Conservation (phyloP, 2,797 vertebrate species). For the Trematomus bernacchii region DNA sequence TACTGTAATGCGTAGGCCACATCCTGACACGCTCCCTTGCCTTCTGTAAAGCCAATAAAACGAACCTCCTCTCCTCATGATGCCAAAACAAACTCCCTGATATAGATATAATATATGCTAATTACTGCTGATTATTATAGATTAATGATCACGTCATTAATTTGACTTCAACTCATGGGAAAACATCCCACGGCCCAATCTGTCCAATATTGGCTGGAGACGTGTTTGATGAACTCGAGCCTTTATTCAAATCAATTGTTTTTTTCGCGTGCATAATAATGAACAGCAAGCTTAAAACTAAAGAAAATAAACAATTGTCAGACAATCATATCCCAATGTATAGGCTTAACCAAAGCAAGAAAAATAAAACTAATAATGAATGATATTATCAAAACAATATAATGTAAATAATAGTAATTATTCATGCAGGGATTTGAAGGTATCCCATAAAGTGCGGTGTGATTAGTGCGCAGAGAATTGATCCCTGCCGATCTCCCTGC, state of each 20-base stretch:
- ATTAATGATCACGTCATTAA: conserved; percentile 63
- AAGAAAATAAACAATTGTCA: conserved; percentile 14
- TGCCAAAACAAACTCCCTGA: conserved; percentile 52
- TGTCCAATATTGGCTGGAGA: conserved; percentile 38
- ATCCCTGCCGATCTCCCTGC: conserved; percentile 57
- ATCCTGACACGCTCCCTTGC: conserved; percentile 13
- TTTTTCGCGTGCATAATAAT: conserved; percentile 25
- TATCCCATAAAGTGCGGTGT: conserved; percentile 7
- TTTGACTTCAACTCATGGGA: conserved; percentile 38
- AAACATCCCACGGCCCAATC: conserved; percentile 56
- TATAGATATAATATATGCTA: conserved; percentile 63
- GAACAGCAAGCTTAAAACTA: conserved; percentile 24
- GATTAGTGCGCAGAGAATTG: conserved; percentile 42
- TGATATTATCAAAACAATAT: neutral
- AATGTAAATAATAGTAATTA: conserved; percentile 1
- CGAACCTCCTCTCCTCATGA: conserved; percentile 15
- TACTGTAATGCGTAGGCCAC: neutral
- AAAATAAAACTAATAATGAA: neutral
- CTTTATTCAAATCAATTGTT: conserved; percentile 59
- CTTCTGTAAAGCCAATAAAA: conserved; percentile 29
- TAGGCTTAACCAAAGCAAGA: neutral
- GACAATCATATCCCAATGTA: conserved; percentile 1
- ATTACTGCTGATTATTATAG: conserved; percentile 74
- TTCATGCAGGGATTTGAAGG: conserved; percentile 11
- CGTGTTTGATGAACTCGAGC: conserved; percentile 55